phyloP scores from a whole-genome alignment of 2,113 vertebrate genomes.

The Meleagris gallopavo region DNA sequence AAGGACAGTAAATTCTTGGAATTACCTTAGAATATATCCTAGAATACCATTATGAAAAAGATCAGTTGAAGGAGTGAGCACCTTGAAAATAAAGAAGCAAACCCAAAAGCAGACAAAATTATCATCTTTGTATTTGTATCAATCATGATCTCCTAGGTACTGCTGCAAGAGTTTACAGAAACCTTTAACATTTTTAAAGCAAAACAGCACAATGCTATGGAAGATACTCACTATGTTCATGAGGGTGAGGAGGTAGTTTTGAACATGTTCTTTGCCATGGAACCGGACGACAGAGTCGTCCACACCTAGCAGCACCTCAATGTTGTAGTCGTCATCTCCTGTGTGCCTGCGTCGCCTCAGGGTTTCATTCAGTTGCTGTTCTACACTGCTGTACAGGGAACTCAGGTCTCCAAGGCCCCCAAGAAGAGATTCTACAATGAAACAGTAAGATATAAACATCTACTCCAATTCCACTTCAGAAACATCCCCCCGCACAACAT shows the following conservation, averaged over 20 bases:
- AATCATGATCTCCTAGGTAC: accelerated
- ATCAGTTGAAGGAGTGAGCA: background rate
- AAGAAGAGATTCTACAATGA: conserved; percentile 78
- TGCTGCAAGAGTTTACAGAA: background rate
- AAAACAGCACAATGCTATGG: accelerated
- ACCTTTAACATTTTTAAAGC: background rate
- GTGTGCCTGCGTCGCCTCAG: conserved; percentile 82
- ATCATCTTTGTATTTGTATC: background rate
- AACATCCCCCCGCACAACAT: background rate
- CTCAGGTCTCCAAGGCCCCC: conserved; percentile 73
- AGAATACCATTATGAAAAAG: background rate
- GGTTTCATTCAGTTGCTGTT: conserved; percentile 83
- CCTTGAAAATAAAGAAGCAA: background rate
- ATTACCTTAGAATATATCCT: background rate
- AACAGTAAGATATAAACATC: background rate
- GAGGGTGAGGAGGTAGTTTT: conserved; percentile 97
- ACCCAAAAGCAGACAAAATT: background rate
- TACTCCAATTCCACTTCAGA: background rate
- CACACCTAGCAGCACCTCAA: conserved; percentile 95
- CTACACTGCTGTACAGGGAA: conserved; percentile 54
- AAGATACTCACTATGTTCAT: conserved; percentile 96
- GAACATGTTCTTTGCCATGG: conserved; percentile 98
- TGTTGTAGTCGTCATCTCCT: conserved; percentile 90
- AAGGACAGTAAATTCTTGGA: background rate
- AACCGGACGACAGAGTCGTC: conserved; percentile 97